Percentiles rank a stretch among this genome's conserved stretches.
These are phyloP conservation scores for Germaria angustata DNA, from an alignment of 2,888 invertebrate species.

Conservation along the genomic window DNA sequence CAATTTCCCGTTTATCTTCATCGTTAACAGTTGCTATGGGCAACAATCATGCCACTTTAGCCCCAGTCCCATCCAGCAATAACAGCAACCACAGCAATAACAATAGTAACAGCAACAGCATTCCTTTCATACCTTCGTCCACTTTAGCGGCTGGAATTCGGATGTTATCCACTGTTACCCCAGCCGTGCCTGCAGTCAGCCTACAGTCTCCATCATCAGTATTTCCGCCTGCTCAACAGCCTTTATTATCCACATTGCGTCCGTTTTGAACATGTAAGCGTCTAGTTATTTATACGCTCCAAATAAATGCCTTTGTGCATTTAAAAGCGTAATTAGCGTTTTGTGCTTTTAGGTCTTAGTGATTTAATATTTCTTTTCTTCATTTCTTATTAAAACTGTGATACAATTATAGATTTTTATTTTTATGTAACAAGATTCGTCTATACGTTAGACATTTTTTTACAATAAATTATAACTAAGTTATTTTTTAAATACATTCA, in stretches of 20 bases:
- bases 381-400: conserved; percentile 51
- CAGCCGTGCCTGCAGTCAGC: conserved; percentile 52
- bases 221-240: conserved; percentile 75
- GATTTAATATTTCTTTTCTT: conserved; percentile 40
- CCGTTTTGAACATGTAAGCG: conserved; percentile 68
- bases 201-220: conserved; percentile 42
- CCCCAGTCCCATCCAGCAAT: conserved; percentile 20
- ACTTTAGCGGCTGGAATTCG: conserved; percentile 68
- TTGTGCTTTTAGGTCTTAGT: conserved; percentile 49
- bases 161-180: conserved; percentile 66
- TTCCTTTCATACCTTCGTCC: conserved; percentile 63
- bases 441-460: conserved; percentile 27
- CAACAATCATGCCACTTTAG: conserved; percentile 22
- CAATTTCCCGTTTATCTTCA: conserved; percentile 58
- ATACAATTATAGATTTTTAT: conserved; percentile 61
- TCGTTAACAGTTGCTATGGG: conserved; percentile 7
- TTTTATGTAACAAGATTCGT: conserved; percentile 41
- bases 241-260: conserved; percentile 73
- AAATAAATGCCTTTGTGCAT: conserved; percentile 1
- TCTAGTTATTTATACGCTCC: neutral
- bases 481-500: conserved; percentile 51
- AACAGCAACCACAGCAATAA: conserved; percentile 14
- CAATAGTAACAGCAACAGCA: conserved; percentile 51
- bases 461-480: conserved; percentile 28
- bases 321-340: conserved; percentile 55